Base-by-base conservation (phyloP, 2,888 invertebrate genomes). In the Monoplex corrugatus region DNA sequence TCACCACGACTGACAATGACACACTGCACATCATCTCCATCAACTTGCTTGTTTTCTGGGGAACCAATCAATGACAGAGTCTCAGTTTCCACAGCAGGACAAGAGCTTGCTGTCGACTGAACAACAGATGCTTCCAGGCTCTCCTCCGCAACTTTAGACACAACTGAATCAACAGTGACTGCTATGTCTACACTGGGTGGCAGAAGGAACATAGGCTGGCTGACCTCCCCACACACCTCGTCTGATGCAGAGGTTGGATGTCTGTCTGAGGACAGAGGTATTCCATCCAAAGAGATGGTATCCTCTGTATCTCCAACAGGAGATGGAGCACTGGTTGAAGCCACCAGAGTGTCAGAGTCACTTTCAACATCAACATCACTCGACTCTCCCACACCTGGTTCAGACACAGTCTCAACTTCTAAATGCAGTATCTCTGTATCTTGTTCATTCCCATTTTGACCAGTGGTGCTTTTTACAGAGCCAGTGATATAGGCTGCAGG, bases 301-400 rank as follows among this genome's bases (percentile, higher is more conserved):
- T 83, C 82, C 2, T 45, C 82, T 2, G 32, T n/a, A 28, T 83
- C 83, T 10, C 83, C 19, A 13, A 57, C 57, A 0, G 57, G 50
- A 38, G 45, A 45, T 45, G 45, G 38, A n/a, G 57, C 84, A 50
- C 84, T 57, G 78, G 40, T 43, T 2, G 78, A 80, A 32, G 78
- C 78, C 28, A 80, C 78, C 43, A 80, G 40, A 80, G 78, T 80
- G 78, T 80, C 78, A 5, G 78, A 80, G 43, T 80, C 78, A 43
- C 78, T 80, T 6, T 80, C 68, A n/a, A n/a, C 78, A 40, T 43
- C 78, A 43, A 6, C 23, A 5, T 23, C 40, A 43, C 78, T 80
- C 43, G 6, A 13, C 10, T 80, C 78, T 23, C 23, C 23, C 43
- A 43, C 40, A 43, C 28, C 13, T 43, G 43, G 40, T 23, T 80